Percentiles rank a stretch among this genome's conserved stretches.
These are phyloP conservation scores for Emydocephalus ijimae DNA, from an alignment of 2,113 vertebrate genomes.

Conservation along the genomic window DNA sequence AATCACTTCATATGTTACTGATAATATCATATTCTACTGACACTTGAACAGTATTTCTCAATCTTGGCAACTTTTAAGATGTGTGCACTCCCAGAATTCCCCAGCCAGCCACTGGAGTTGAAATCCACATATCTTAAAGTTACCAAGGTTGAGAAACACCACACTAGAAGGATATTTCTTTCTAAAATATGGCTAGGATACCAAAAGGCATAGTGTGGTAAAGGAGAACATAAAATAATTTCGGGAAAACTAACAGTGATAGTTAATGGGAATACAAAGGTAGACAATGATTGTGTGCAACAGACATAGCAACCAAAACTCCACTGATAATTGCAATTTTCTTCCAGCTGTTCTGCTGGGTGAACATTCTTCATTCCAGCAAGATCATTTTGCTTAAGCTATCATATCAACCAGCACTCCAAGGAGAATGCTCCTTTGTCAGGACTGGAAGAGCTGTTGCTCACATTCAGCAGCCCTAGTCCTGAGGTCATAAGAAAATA, in stretches of 20 bases:
- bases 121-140: not conserved
- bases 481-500: not conserved
- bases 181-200: not conserved
- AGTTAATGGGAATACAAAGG: not conserved
- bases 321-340: not conserved
- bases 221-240: constrained; percentile 11
- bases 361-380: not conserved
- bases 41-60: not conserved
- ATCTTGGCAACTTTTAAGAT: not conserved
- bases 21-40: not conserved
- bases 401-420: not conserved
- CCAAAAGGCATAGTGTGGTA: not conserved
- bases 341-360: not conserved
- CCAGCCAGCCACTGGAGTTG: not conserved
- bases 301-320: not conserved
- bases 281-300: constrained; percentile 2
- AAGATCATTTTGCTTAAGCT: not conserved
- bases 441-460: not conserved
- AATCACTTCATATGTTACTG: not conserved
- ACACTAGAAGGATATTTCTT: not conserved
- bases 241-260: not conserved
- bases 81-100: not conserved
- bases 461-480: not conserved
- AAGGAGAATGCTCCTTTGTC: not conserved
- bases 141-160: not conserved